Base-by-base conservation (phyloP, 2,113 vertebrate species). In the Cebus imitator region DNA sequence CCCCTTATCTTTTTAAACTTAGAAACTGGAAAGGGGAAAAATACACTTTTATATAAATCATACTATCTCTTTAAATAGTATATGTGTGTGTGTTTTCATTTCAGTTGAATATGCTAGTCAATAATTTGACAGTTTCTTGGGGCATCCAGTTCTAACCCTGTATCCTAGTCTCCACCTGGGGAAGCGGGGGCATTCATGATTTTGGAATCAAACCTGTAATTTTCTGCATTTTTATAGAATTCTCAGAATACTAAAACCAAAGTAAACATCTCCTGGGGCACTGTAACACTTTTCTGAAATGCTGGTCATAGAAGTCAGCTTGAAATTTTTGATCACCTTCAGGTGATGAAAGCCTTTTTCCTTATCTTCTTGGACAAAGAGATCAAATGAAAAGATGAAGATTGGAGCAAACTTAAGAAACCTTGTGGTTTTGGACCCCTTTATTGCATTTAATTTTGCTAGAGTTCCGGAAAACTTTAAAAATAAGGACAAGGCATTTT, bases 251-350 rank as follows among this genome's bases (percentile, higher is more conserved):
- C 18, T 81, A 43, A 84, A 87, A 92, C 61, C 61, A 82, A 93
- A 89, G 32, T 73, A 92, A 83, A 75, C 64, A 83, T 20, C n/a
- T 30, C 87, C 55, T 94, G 76, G 55, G 40, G 11, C 20, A 75
- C 27, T 25, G 7, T 61, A 84, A 20, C 9, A 57, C 27, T 35
- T 45, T 78, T 83, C 76, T 88, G 18, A 92, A 96, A 91, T 92
- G 8, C 61, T 92, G 23, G n/a, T 83, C 37, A 20, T 37, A 70
- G 84, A 96, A 84, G 32, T 90, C 55, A 97, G 70, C 20, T 94
- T 97, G 64, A 90, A 82, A 87, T 35, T 92, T 94, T 89, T 76
- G 90, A 95, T 96, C 75, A 87, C 25, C 68, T 75, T 78, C 50
- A 75, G 55, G 76, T 95, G 40, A 83, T 88, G 75, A 92, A 91